Evolutionary conservation across 2,797 vertebrate genomes (phyloP).

Genomic region (Neomorphus geoffroyi): DNA sequence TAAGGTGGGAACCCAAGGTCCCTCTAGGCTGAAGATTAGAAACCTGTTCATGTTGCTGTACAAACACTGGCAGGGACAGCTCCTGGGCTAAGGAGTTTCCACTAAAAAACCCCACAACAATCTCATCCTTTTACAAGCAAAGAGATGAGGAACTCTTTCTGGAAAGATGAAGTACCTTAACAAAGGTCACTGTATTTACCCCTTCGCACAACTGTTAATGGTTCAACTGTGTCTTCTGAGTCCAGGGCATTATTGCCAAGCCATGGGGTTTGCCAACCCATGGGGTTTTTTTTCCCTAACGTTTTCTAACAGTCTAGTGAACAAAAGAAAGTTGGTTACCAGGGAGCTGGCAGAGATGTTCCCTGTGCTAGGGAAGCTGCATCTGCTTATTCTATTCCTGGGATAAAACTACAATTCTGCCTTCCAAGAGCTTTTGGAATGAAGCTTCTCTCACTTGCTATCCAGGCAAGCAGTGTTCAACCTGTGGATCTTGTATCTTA

Average conservation of each 20-base stretch:
- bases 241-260: not conserved
- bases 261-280: not conserved
- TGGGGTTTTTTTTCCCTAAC: not conserved
- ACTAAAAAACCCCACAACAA: not conserved
- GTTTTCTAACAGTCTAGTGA: not conserved
- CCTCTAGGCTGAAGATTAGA: not conserved
- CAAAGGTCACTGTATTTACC: not conserved
- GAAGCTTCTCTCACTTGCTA: not conserved
- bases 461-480: not conserved
- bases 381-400: not conserved
- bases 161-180: not conserved
- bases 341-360: not conserved
- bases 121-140: not conserved
- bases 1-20: not conserved
- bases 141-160: not conserved
- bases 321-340: constrained; percentile 32
- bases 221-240: not conserved
- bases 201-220: not conserved
- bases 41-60: not conserved
- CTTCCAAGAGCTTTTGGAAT: not conserved
- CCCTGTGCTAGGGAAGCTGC: not conserved
- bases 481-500: not conserved
- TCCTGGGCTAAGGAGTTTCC: not conserved
- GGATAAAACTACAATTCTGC: not conserved
- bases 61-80: not conserved